Conservation (phyloP, 2,797 vertebrate species). For the Silurus aristotelis region DNA sequence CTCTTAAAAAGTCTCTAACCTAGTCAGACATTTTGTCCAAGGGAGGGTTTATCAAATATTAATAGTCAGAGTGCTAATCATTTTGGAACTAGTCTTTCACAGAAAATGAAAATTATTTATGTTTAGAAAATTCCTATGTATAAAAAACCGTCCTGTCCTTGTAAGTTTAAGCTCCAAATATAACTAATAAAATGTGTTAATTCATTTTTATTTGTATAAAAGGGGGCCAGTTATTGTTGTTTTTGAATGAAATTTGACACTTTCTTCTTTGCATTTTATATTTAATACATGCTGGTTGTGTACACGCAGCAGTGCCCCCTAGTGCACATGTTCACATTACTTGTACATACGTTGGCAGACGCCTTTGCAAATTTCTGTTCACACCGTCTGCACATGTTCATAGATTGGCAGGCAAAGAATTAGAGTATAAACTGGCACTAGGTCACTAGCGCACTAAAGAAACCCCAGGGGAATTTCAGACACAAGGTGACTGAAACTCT, state of each 20-base stretch:
- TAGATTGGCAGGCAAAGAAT: conserved; percentile 7
- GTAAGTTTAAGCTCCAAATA: background rate
- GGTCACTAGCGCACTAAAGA: background rate
- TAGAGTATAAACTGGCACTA: background rate
- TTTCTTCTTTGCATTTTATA: conserved; percentile 1
- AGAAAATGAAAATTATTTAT: background rate
- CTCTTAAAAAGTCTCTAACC: background rate
- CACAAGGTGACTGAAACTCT: background rate
- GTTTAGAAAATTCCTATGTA: background rate
- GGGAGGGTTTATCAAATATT: background rate
- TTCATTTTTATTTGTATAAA: background rate
- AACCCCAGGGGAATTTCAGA: background rate
- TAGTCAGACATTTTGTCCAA: conserved; percentile 12
- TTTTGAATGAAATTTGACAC: background rate
- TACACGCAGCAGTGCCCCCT: conserved; percentile 13
- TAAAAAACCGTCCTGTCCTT: too few species aligned
- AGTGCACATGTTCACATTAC: background rate
- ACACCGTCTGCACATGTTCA: background rate
- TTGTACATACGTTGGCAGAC: background rate
- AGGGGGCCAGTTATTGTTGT: background rate
- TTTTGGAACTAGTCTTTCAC: background rate
- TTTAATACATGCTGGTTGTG: background rate
- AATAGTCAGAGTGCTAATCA: background rate
- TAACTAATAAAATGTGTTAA: background rate
- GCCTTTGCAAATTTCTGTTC: background rate